Percentiles rank a stretch among this genome's conserved stretches.
Evolutionary conservation across 1,140 invertebrate species (phyloP).

Genomic region (Augochlora pura): DNA sequence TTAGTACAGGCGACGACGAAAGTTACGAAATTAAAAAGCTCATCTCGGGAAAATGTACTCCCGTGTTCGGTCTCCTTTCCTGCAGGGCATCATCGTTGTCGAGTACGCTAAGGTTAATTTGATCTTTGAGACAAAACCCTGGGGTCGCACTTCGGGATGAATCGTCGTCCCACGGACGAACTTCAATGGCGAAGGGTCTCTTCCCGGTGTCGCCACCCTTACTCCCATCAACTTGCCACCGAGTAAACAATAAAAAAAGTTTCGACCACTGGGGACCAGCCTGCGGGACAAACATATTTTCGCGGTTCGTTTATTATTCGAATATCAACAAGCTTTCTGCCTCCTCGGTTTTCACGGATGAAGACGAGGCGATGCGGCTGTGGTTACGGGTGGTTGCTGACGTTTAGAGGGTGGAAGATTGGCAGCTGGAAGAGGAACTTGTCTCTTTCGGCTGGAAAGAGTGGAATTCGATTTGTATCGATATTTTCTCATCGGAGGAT

Average conservation of each 20-base stretch:
- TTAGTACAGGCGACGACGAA: neutral
- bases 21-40: neutral
- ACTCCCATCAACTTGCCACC: slow-evolving; percentile 49
- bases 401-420: slow-evolving; percentile 3
- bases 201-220: slow-evolving; percentile 30
- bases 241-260: slow-evolving; percentile 72
- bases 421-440: too few relatives aligned
- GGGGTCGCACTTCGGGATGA: slow-evolving; percentile 14
- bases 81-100: neutral
- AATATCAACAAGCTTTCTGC: slow-evolving; percentile 33
- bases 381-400: slow-evolving; percentile 17
- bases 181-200: slow-evolving; percentile 56
- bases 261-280: slow-evolving; percentile 62
- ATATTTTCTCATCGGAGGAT: too few relatives aligned
- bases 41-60: neutral
- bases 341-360: neutral
- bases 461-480: too few relatives aligned
- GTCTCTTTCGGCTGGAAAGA: too few relatives aligned
- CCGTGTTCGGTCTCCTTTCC: neutral
- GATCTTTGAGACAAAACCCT: slow-evolving; percentile 19
- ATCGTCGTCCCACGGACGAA: slow-evolving; percentile 60
- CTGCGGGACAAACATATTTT: slow-evolving; percentile 67
- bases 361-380: slow-evolving; percentile 6
- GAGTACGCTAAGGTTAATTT: slow-evolving; percentile 44
- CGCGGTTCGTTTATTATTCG: slow-evolving; percentile 77